These are phyloP conservation scores for Beroe ovata DNA, from an alignment of 37 sponge, comb jelly and placozoan genomes.

Conservation along the genomic window DNA sequence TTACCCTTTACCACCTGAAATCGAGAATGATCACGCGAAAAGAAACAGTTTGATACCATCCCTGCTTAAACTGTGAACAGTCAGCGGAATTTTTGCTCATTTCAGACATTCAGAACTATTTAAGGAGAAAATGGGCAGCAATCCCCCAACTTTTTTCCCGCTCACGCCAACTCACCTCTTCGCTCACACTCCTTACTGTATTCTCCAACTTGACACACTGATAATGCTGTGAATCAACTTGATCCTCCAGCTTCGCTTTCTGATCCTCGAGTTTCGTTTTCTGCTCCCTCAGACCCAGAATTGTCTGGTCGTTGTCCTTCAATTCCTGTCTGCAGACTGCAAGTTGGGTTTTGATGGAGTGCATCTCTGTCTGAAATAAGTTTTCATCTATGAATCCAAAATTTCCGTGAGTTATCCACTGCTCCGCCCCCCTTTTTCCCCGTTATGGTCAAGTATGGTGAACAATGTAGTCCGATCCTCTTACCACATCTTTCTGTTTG, in stretches of 20 bases:
- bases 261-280: neutral
- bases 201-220: slow-evolving; percentile 63
- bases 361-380: neutral
- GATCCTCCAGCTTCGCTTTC: slow-evolving; percentile 38
- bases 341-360: slow-evolving; percentile 36
- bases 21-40: too few species aligned
- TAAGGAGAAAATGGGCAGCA: too few species aligned
- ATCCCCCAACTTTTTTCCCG: too few species aligned
- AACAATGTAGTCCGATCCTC: neutral
- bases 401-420: neutral
- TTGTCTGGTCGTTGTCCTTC: neutral
- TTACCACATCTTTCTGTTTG: slow-evolving; percentile 48
- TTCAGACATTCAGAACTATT: too few species aligned
- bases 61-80: too few species aligned
- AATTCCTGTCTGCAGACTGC: slow-evolving; percentile 42
- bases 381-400: neutral
- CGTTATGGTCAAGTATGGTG: too few species aligned
- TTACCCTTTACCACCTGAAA: slow-evolving; percentile 54
- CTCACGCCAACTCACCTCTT: slow-evolving; percentile 50
- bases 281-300: neutral
- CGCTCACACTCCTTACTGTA: slow-evolving; percentile 26
- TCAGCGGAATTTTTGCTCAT: too few species aligned
- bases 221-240: slow-evolving; percentile 54
- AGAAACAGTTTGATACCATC: too few species aligned
- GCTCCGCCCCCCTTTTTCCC: neutral